These are phyloP conservation scores for Andrena praecox DNA, from an alignment of 2,888 invertebrate genomes.

Conservation along the genomic window DNA sequence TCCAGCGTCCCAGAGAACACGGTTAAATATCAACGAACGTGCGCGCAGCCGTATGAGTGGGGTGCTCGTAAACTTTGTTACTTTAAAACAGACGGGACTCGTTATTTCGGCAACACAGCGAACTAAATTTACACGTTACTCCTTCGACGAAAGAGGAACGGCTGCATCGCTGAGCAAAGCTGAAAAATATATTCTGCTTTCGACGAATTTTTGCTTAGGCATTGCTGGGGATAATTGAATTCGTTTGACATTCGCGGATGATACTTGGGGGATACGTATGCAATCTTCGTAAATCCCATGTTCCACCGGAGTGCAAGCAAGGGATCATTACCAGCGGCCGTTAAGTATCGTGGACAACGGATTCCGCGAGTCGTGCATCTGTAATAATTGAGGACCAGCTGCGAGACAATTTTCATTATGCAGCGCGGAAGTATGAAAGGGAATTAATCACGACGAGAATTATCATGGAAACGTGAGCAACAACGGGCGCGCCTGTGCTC, in stretches of 20 bases:
- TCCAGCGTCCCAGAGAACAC: neutral
- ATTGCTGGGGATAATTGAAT: neutral
- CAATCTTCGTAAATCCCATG: conserved; percentile 1
- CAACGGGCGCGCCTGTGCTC: neutral
- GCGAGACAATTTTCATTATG: conserved; percentile 42
- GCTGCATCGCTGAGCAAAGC: neutral
- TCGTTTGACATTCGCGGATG: neutral
- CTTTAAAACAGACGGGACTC: neutral
- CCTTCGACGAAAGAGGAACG: neutral
- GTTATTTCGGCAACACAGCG: neutral
- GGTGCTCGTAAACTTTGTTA: neutral
- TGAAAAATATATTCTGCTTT: neutral
- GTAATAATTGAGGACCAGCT: conserved; percentile 16
- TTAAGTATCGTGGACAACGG: conserved; percentile 2
- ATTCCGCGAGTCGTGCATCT: conserved; percentile 3
- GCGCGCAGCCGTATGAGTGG: neutral
- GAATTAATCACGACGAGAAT: conserved; percentile 46
- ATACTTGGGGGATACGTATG: conserved; percentile 18
- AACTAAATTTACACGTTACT: neutral
- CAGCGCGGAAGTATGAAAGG: conserved; percentile 24
- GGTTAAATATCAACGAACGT: neutral
- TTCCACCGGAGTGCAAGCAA: neutral
- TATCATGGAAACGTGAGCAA: conserved; percentile 19
- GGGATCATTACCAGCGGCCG: conserved; percentile 5
- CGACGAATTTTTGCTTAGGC: too few relatives aligned